These are phyloP conservation scores for Acleris cristana DNA, from an alignment of 2,888 invertebrate species.

Conservation along the genomic window DNA sequence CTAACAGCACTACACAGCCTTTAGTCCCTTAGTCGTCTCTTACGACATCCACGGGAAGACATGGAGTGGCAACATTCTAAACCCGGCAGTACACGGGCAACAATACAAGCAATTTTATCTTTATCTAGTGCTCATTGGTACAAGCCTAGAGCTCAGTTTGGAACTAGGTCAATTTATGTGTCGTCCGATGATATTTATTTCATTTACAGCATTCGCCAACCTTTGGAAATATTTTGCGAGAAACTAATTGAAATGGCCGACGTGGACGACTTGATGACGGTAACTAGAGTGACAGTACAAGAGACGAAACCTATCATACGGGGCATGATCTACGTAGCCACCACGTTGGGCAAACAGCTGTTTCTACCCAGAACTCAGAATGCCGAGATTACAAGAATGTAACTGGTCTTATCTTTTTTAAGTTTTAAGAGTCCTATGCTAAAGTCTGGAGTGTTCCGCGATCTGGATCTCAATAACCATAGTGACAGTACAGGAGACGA, in stretches of 20 bases:
- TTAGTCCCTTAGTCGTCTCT: too few species aligned
- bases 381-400: background rate
- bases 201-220: background rate
- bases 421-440: too few species aligned
- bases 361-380: constrained; percentile 3
- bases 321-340: constrained; percentile 2
- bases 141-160: too few species aligned
- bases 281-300: background rate
- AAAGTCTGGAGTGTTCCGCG: too few species aligned
- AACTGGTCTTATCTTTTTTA: background rate
- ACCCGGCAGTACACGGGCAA: too few species aligned
- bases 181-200: background rate
- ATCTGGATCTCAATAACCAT: too few species aligned
- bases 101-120: too few species aligned
- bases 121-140: too few species aligned
- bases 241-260: constrained; percentile 1
- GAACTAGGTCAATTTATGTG: too few species aligned
- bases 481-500: background rate
- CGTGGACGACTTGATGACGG: background rate
- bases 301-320: constrained; percentile 1
- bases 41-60: too few species aligned
- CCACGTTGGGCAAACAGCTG: background rate
- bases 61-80: too few species aligned
- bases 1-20: too few species aligned
- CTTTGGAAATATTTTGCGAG: constrained; percentile 15